Evolutionary conservation across 2,113 vertebrate genomes (phyloP).

Genomic region (Bujurquina vittata): DNA sequence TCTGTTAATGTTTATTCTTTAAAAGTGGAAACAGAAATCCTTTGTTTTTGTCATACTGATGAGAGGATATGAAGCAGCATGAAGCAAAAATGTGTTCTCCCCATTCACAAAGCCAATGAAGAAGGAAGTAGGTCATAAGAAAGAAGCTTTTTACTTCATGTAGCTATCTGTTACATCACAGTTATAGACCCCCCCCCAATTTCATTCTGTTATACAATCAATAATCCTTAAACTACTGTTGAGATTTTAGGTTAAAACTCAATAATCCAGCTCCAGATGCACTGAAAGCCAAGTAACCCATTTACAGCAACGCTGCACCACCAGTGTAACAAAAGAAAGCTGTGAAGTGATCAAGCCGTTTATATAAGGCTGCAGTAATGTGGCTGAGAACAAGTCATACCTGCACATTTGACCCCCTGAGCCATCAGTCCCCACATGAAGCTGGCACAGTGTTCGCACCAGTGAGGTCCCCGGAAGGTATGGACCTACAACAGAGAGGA

Average conservation of each 20-base stretch:
- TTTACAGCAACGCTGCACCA: slow-evolving; percentile 34
- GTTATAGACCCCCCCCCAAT: neutral
- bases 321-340: neutral
- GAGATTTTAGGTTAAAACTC: slow-evolving; percentile 60
- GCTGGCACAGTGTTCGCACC: slow-evolving; percentile 99
- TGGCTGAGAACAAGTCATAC: slow-evolving; percentile 73
- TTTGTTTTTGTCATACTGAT: slow-evolving; percentile 1
- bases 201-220: slow-evolving; percentile 60
- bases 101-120: slow-evolving; percentile 3
- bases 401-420: slow-evolving; percentile 98
- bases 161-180: slow-evolving; percentile 51
- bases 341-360: neutral
- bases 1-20: neutral
- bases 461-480: slow-evolving; percentile 83
- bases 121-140: slow-evolving; percentile 31
- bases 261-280: slow-evolving; percentile 68
- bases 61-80: slow-evolving; percentile 1
- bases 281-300: slow-evolving; percentile 68
- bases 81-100: neutral
- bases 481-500: slow-evolving; percentile 68
- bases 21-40: slow-evolving; percentile 8
- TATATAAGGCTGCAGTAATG: slow-evolving; percentile 22
- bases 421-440: slow-evolving; percentile 99
- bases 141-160: neutral
- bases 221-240: slow-evolving; percentile 67